Base-by-base conservation (phyloP, 2,888 invertebrate genomes). In the Folsomia manolachei region DNA sequence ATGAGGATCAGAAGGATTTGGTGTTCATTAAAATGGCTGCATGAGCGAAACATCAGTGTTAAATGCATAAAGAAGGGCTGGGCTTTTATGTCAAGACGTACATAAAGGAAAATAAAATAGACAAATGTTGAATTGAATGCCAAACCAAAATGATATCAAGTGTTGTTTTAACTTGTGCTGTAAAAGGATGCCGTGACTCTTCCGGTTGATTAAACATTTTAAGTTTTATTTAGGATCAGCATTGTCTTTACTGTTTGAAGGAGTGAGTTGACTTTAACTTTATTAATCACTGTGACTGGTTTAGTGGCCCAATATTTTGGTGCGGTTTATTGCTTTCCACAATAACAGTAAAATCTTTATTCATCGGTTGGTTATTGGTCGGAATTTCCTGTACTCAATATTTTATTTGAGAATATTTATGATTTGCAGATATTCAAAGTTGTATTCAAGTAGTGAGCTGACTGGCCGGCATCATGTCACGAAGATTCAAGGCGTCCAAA, bases 401-500 rank as follows among this genome's bases (percentile, higher is more conserved):
- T 14, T 39, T 14, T 39, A 9, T 39, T 39, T 4, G 39, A 39
- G 4, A 9, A 14, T 60, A n/a, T 60, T 60, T 60, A 19, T 19
- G 60, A 60, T 7, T 60, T 60, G 4, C 60, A 60, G 60, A n/a
- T 60, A 60, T 60, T 60, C 4, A 51, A n/a, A n/a, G n/a, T n/a
- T n/a, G n/a, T n/a, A n/a, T n/a, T n/a, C 7, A 39, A 39, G 39
- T 39, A 39, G 18, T 60, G 11, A 52, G 52, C 2, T 84, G 82
- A 77, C 94, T 94, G 94, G 93, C 94, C 85, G 94, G 14, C 39
- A 39, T 9, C 39, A 39, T 39, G 39, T 39, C 25, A 24, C 2
- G 94, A 93, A 89, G 95, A 86, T 97, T 97, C 86, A 96, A 97
- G 88, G 94, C 95, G 84, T 96, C 96, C 77, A 97, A 97, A 86